A percentile compares a stretch with the other conserved stretches of the same genome.
phyloP scores from a whole-genome alignment of 2,888 invertebrate genomes.

The Drepanosiphum platanoidis region DNA sequence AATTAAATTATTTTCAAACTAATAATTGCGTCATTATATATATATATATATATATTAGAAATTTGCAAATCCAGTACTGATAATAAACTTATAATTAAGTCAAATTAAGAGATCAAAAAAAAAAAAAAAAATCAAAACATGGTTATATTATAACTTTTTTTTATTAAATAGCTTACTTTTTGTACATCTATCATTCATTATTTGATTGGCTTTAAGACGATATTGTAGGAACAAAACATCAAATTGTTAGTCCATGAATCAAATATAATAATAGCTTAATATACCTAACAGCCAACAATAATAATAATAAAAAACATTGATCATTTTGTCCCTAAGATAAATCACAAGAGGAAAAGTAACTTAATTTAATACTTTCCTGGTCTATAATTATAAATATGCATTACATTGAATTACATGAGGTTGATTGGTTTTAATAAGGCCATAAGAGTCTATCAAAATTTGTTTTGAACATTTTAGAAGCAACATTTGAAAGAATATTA shows the following conservation, averaged over 20 bases:
- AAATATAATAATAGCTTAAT: conserved; percentile 46
- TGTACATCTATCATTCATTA: conserved; percentile 58
- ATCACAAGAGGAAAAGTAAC: conserved; percentile 58
- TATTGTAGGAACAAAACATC: conserved; percentile 51
- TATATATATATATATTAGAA: conserved; percentile 7
- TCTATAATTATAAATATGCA: conserved; percentile 43
- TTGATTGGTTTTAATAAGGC: conserved; percentile 17
- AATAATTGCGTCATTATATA: not conserved
- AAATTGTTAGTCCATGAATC: conserved; percentile 38
- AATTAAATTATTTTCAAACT: conserved; percentile 3
- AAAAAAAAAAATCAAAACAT: conserved; percentile 19
- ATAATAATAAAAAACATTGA: conserved; percentile 60
- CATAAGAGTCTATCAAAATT: conserved; percentile 50
- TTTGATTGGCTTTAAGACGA: conserved; percentile 53
- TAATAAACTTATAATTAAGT: conserved; percentile 4
- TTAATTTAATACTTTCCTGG: conserved; percentile 58
- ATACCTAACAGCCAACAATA: conserved; percentile 55
- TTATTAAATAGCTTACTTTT: conserved; percentile 57
- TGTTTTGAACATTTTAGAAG: conserved; percentile 41
- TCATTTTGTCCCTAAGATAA: conserved; percentile 60
- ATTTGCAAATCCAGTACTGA: not conserved
- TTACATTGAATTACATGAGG: conserved; percentile 29
- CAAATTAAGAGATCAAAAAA: conserved; percentile 16
- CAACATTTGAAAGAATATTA: conserved; percentile 25
- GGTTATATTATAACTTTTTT: conserved; percentile 25